Evolutionary conservation across 2,888 invertebrate species (phyloP), one percentile per base, ranked within the genome.

Genomic region (Acanthosepion pharaonis): DNA sequence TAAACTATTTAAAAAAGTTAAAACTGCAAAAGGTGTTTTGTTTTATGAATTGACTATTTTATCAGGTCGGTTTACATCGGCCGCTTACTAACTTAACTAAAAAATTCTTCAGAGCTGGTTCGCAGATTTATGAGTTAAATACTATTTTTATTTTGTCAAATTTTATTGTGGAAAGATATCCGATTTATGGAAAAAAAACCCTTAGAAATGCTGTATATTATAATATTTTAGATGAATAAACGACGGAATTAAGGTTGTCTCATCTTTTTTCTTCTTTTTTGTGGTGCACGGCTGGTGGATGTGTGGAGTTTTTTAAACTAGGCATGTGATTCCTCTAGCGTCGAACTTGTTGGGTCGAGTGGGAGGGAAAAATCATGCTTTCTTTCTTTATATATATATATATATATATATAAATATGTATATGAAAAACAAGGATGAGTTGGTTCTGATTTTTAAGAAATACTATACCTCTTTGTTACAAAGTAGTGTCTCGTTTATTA

Each of bases 351-450:
- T n/a, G n/a, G n/a, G 78, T 15, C 78, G n/a, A 78, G n/a, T n/a
- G n/a, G 59, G n/a, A 78, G 78, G 78, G 78, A 78, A 78, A 78
- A 33, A 78, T 78, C 92, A 92, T 28, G 92, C 33, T 49, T 92
- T 92, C 48, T 49, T 48, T 92, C 48, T 49, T 48, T 92, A 92
- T 49, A 92, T 92, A 92, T 49, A 92, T 92, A 92, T 49, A 92
- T 92, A 92, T 49, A 92, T 92, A 92, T 49, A 92, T 92, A 48
- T 48, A 42, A 42, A 42, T 48, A 42, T 91, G 11, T 48, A 42
- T 91, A 25, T 49, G 28, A 8, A 92, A 49, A 3, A 18, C 15
- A 20, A 23, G 4, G 91, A 33, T 18, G n/a, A 48, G 59, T 59
- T 59, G 25, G 20, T 20, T 23, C 20, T 55, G 20, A 55, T 55